Evolutionary conservation across 2,113 vertebrate genomes (phyloP), one percentile per base, ranked within the genome.

Genomic region (Calidris pygmaea): DNA sequence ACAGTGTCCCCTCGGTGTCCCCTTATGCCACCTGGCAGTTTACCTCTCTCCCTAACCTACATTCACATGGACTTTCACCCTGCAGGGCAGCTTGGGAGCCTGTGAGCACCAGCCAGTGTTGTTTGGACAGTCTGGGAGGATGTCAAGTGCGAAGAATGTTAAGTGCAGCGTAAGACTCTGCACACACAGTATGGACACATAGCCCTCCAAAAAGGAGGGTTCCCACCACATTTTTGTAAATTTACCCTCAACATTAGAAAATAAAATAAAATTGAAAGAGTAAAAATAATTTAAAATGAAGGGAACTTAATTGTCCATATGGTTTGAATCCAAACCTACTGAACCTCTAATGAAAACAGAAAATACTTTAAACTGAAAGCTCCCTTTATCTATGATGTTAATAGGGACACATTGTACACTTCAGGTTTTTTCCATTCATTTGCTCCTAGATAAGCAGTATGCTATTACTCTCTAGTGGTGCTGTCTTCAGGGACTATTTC

Each of bases 401-500:
- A 96, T 87, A 97, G 89, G 95, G 91, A 86, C 96, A 90, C 95
- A 94, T 96, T 96, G 94, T 87, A 70, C 94, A 95, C 96, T 97
- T 96, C 87, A 96, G 87, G 19, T 80, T 97, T 96, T 98, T 98
- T 98, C 96, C 97, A 95, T 97, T 98, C 89, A 91, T 98, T 98
- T 98, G 91, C 84, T 97, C 90, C 90, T 95, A 98, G 98, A 98
- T 98, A 98, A 98, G 98, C 91, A 94, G 95, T 87, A 85, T 96
- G 97, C 95, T 98, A 97, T 98, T 97, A 98, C 88, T 97, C 95
- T 97, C 96, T 95, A 95, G 97, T 85, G 98, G 97, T 80, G 95
- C 94, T 98, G 98, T 97, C 98, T 98, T 97, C 81, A 82, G 97
- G 97, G 97, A 97, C 97, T 98, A 98, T 98, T 98, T 98, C 97